Conservation (phyloP, 2,888 invertebrate species). For the Opisthograptis luteolata region DNA sequence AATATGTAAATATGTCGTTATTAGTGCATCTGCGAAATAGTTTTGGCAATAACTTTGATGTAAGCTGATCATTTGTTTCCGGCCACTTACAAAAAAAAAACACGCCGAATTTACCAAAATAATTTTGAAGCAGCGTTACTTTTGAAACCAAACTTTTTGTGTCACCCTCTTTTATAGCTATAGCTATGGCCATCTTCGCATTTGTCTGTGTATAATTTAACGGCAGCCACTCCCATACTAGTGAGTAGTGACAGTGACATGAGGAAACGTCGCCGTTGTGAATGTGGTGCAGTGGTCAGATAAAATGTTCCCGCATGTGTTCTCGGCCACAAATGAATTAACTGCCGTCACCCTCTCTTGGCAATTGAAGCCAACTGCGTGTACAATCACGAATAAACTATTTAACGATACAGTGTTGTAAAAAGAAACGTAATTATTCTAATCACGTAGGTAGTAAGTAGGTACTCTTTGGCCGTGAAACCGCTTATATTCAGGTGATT, state of each 20-base stretch:
- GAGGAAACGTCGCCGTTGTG: constrained; percentile 30
- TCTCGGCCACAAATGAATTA: constrained; percentile 71
- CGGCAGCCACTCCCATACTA: constrained; percentile 38
- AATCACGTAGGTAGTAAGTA: too few relatives aligned
- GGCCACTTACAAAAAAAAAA: too few relatives aligned
- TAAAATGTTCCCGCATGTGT: constrained; percentile 79
- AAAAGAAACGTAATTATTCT: too few relatives aligned
- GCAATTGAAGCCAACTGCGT: constrained; percentile 78
- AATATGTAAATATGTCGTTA: too few relatives aligned
- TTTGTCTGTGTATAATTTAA: constrained; percentile 25
- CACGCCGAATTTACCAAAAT: too few relatives aligned
- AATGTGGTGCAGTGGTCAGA: constrained; percentile 43
- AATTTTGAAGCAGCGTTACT: background rate
- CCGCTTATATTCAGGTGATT: too few relatives aligned
- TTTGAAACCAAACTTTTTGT: background rate
- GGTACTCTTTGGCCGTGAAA: too few relatives aligned
- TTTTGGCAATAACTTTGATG: too few relatives aligned
- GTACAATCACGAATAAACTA: constrained; percentile 51
- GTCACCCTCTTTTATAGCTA: constrained; percentile 9
- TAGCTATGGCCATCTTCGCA: constrained; percentile 19
- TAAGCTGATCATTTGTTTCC: too few relatives aligned
- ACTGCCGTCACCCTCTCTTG: constrained; percentile 71
- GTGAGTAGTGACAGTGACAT: constrained; percentile 17
- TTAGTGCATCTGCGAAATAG: too few relatives aligned
- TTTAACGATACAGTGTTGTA: too few relatives aligned